Evolutionary conservation across 2,888 invertebrate species (phyloP).

Genomic region (Andrena minutula): DNA sequence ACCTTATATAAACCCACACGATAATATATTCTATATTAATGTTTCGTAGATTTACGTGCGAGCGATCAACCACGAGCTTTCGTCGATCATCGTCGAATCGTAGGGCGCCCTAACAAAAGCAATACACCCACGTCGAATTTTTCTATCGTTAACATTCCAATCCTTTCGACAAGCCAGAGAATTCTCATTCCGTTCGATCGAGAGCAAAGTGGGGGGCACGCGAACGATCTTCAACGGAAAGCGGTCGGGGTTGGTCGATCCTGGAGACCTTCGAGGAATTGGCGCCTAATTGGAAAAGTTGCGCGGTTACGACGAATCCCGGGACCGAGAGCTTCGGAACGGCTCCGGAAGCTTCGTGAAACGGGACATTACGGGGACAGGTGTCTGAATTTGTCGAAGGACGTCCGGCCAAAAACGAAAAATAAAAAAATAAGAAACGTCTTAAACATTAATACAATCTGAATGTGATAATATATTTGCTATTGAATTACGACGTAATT

Average conservation of each 20-base stretch:
- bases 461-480: slow-evolving; percentile 85
- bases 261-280: slow-evolving; percentile 65
- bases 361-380: slow-evolving; percentile 3
- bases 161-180: too few relatives aligned
- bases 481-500: slow-evolving; percentile 80
- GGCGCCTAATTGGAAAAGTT: slow-evolving; percentile 31
- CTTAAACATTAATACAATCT: slow-evolving; percentile 85
- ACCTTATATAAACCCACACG: slow-evolving; percentile 79
- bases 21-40: slow-evolving; percentile 84
- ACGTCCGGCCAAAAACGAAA: slow-evolving; percentile 61
- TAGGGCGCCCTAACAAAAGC: too few relatives aligned
- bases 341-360: too few relatives aligned
- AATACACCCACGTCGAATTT: too few relatives aligned
- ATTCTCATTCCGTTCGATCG: too few relatives aligned
- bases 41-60: slow-evolving; percentile 81
- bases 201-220: neutral
- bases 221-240: slow-evolving; percentile 32
- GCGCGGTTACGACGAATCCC: slow-evolving; percentile 14
- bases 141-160: too few relatives aligned
- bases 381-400: slow-evolving; percentile 67
- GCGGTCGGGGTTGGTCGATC: slow-evolving; percentile 40
- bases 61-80: slow-evolving; percentile 45
- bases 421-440: slow-evolving; percentile 54
- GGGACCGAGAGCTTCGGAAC: neutral
- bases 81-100: slow-evolving; percentile 36